phyloP scores from a whole-genome alignment of 2,888 invertebrate genomes.

The Cyaniris semiargus region DNA sequence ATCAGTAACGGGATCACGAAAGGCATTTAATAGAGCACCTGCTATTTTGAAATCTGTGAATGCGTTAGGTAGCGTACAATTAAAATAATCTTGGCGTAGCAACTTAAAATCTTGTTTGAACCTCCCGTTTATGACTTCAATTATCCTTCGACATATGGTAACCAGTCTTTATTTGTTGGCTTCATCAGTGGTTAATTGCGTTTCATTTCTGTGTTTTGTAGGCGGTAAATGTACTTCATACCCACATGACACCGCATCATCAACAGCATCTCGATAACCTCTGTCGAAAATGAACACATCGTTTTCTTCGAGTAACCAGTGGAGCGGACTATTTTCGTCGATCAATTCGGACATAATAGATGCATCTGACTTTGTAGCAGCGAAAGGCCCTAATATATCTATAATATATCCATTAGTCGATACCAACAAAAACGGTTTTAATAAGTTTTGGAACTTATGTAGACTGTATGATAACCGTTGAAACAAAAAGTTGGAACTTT shows the following conservation, averaged over 20 bases:
- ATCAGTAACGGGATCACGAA: conserved; percentile 2
- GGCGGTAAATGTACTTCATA: conserved; percentile 18
- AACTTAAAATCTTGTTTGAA: too few species aligned
- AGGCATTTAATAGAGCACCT: conserved; percentile 18
- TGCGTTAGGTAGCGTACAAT: neutral
- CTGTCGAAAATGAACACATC: conserved; percentile 1
- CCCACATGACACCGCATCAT: neutral
- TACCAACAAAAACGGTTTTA: neutral
- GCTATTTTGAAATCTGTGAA: conserved; percentile 21
- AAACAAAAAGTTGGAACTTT: conserved; percentile 5
- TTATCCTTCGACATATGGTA: too few species aligned
- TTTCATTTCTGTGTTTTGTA: conserved; percentile 1
- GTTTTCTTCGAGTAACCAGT: conserved; percentile 18
- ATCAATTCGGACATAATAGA: too few species aligned
- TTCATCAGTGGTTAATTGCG: conserved; percentile 11
- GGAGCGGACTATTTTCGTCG: neutral
- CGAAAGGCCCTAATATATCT: conserved; percentile 25
- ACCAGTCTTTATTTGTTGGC: too few species aligned
- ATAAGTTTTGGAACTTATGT: neutral
- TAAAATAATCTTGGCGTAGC: conserved; percentile 9
- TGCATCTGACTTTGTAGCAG: too few species aligned
- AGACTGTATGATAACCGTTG: neutral
- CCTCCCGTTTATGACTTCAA: too few species aligned
- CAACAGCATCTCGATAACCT: conserved; percentile 25
- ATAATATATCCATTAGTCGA: neutral